Evolutionary conservation across 2,888 invertebrate genomes (phyloP).

Genomic region (Eupithecia abbreviata): DNA sequence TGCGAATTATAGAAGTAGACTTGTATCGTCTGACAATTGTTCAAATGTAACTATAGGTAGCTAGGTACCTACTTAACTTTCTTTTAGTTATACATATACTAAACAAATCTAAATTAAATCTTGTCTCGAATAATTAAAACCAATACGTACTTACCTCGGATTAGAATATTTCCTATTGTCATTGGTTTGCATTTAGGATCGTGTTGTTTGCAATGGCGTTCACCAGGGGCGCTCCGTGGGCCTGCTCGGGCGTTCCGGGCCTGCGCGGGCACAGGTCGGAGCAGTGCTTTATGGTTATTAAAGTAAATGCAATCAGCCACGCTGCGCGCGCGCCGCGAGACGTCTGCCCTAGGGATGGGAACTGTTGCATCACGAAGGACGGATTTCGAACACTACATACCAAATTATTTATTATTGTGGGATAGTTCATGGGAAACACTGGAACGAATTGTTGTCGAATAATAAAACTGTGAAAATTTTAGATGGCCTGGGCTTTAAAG

Average conservation of each 20-base stretch:
- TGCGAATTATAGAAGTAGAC: background rate
- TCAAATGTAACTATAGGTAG: background rate
- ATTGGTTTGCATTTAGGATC: background rate
- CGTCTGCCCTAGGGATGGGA: slow-evolving; percentile 39
- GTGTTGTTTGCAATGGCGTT: background rate
- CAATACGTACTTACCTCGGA: background rate
- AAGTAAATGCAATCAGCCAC: slow-evolving; percentile 75
- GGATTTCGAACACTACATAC: background rate
- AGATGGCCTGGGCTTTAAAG: no score
- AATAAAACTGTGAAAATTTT: no score
- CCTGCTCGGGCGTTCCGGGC: slow-evolving; percentile 46
- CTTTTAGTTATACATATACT: background rate
- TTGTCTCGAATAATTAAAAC: background rate
- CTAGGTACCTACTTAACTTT: no score
- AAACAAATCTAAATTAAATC: background rate
- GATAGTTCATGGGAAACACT: background rate
- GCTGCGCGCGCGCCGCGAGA: slow-evolving; percentile 45
- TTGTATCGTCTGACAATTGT: background rate
- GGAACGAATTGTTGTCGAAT: no score
- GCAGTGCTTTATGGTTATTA: slow-evolving; percentile 76
- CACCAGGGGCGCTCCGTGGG: background rate
- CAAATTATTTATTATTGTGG: background rate
- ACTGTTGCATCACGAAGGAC: background rate
- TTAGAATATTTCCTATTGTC: background rate
- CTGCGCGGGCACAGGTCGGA: slow-evolving; percentile 15